Conservation (phyloP, 1,140 invertebrate species). For the Pseudomyrmex sp. region DNA sequence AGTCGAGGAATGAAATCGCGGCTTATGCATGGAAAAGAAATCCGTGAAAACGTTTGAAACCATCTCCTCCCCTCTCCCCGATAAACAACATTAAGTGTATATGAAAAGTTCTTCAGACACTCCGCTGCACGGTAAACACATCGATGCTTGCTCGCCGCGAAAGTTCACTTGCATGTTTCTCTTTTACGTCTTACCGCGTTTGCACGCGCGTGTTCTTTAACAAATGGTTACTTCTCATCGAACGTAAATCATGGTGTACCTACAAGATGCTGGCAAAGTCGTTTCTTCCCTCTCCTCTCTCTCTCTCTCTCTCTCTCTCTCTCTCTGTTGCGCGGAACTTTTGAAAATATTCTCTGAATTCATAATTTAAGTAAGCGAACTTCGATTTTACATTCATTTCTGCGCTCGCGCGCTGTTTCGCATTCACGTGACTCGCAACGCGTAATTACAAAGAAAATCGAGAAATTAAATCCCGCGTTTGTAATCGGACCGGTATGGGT, state of each 20-base stretch:
- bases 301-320: not conserved
- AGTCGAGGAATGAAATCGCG: conserved; percentile 47
- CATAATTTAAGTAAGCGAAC: conserved; percentile 41
- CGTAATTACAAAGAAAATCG: conserved; percentile 48
- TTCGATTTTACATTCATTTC: conserved; percentile 6
- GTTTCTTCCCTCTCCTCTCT: not conserved
- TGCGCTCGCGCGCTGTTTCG: not conserved
- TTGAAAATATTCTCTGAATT: conserved; percentile 42
- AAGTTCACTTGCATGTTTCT: conserved; percentile 65
- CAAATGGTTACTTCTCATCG: conserved; percentile 47
- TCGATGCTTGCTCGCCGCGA: conserved; percentile 51
- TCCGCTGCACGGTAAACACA: conserved; percentile 63
- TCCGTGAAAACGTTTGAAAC: conserved; percentile 36
- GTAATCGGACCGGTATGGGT: conserved; percentile 15
- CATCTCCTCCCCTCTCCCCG: not conserved
- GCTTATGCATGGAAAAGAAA: not conserved
- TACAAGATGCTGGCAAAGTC: conserved; percentile 30
- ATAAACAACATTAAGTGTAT: conserved; percentile 65
- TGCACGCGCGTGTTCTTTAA: conserved; percentile 41
- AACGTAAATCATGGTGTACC: conserved; percentile 52
- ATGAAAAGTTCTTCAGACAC: conserved; percentile 58
- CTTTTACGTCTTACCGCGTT: conserved; percentile 58
- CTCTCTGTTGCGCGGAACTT: conserved; percentile 10
- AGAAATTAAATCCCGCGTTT: conserved; percentile 42
- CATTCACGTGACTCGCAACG: conserved; percentile 40